These are phyloP conservation scores for Seira ritae DNA, from an alignment of 2,888 invertebrate genomes.

Conservation along the genomic window DNA sequence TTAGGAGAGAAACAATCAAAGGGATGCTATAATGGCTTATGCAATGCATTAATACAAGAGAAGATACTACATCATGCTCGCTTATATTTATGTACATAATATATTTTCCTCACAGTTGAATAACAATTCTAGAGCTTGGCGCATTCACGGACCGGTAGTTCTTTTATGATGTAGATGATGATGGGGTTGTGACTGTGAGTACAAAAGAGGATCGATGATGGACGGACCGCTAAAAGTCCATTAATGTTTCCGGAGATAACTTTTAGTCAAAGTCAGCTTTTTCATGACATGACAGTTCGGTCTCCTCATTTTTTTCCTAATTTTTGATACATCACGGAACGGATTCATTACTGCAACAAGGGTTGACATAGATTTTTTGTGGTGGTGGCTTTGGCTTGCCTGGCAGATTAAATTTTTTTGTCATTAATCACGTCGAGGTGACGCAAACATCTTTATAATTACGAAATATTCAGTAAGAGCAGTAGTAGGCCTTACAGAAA, in stretches of 20 bases:
- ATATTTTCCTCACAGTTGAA: slow-evolving; percentile 3
- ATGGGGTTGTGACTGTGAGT: not conserved
- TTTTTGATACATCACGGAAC: slow-evolving; percentile 11
- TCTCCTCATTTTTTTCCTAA: not conserved
- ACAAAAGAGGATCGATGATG: slow-evolving; percentile 18
- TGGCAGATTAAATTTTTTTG: slow-evolving; percentile 1
- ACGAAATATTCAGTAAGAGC: too few relatives aligned
- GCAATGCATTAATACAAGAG: too few relatives aligned
- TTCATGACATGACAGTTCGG: not conserved
- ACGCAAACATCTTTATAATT: not conserved
- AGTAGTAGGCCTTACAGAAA: not conserved
- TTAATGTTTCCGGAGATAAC: slow-evolving; percentile 18
- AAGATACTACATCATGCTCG: too few relatives aligned
- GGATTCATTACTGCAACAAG: not conserved
- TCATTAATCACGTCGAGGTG: slow-evolving; percentile 1
- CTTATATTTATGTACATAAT: too few relatives aligned
- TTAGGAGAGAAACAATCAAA: not conserved
- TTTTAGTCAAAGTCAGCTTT: slow-evolving; percentile 8
- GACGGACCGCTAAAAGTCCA: slow-evolving; percentile 15
- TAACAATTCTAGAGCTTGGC: slow-evolving; percentile 6
- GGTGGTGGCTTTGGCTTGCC: too few relatives aligned
- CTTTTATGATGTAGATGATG: slow-evolving; percentile 16
- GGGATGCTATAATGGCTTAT: not conserved
- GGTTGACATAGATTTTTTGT: too few relatives aligned
- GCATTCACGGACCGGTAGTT: slow-evolving; percentile 17